phyloP scores from a whole-genome alignment of 2,113 vertebrate species.

The Alligator sinensis region DNA sequence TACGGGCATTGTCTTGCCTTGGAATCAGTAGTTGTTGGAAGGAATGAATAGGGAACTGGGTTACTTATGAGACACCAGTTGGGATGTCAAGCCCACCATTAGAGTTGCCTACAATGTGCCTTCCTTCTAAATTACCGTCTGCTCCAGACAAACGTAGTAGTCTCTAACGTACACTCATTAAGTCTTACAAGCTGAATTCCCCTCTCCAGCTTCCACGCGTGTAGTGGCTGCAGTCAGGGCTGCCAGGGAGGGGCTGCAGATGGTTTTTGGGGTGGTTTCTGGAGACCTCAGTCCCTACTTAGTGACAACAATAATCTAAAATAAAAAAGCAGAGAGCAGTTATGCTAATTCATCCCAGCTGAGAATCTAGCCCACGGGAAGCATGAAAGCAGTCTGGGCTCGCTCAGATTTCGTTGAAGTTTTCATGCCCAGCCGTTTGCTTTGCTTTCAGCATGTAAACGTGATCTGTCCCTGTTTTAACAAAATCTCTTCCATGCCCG shows the following conservation, averaged over 20 bases:
- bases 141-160: background rate
- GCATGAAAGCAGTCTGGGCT: background rate
- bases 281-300: background rate
- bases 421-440: background rate
- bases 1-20: background rate
- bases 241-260: background rate
- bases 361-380: background rate
- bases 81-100: background rate
- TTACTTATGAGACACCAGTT: accelerated
- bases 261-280: slow-evolving; percentile 29
- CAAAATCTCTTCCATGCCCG: background rate
- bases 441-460: background rate
- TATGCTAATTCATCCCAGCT: background rate
- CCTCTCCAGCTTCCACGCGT: background rate
- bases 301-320: background rate
- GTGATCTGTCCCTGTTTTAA: background rate
- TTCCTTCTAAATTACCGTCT: background rate
- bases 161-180: background rate
- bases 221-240: background rate
- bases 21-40: background rate
- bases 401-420: background rate
- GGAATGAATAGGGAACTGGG: background rate
- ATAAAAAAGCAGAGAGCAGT: slow-evolving; percentile 6
- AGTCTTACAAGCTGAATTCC: background rate
- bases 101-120: background rate